Conservation (phyloP, 2,113 vertebrate species). For the Melanocharis versteri region DNA sequence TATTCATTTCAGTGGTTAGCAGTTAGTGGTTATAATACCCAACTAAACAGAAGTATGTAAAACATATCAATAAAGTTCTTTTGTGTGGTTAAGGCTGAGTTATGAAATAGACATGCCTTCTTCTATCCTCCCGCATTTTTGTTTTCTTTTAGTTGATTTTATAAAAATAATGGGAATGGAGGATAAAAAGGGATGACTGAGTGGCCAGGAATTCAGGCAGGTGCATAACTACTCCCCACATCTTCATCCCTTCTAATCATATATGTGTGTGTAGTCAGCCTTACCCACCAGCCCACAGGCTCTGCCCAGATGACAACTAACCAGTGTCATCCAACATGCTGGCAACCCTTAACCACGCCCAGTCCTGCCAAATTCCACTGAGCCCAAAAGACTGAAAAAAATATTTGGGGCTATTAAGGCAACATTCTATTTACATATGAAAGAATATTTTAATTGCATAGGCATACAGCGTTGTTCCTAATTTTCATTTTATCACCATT, state of each 20-base stretch:
- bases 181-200: neutral
- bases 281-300: neutral
- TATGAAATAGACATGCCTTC: neutral
- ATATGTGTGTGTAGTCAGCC: neutral
- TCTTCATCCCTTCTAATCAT: neutral
- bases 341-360: neutral
- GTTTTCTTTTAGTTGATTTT: neutral
- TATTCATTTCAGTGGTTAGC: neutral
- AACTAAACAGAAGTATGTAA: neutral
- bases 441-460: neutral
- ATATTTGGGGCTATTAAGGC: neutral
- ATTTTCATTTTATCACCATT: neutral
- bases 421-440: neutral
- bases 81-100: neutral
- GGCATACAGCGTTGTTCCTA: neutral
- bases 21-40: neutral
- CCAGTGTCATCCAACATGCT: neutral
- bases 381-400: neutral
- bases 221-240: neutral
- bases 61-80: neutral
- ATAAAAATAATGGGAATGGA: neutral
- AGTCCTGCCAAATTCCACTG: neutral
- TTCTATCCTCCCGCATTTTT: neutral
- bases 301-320: neutral
- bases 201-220: slow-evolving; percentile 4